phyloP scores from a whole-genome alignment of 2,113 vertebrate genomes.

The Coracopsis vasa region DNA sequence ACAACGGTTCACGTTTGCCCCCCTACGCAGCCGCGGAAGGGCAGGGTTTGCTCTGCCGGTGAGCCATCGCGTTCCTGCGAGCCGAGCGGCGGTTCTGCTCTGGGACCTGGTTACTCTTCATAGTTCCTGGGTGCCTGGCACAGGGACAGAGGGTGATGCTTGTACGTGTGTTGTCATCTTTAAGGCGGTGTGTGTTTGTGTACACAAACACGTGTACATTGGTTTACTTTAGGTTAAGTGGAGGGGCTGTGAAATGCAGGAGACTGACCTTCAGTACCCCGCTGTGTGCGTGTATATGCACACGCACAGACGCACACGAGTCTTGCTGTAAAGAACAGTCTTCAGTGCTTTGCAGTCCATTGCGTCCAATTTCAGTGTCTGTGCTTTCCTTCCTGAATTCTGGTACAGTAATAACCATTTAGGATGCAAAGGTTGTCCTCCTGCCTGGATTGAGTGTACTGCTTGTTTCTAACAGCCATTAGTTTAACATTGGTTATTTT shows the following conservation, averaged over 20 bases:
- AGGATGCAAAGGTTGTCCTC: background rate
- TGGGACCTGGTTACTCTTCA: rapidly evolving
- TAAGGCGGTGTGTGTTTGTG: background rate
- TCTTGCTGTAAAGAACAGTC: rapidly evolving
- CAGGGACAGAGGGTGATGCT: rapidly evolving
- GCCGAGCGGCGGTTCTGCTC: background rate
- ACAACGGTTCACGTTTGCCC: background rate
- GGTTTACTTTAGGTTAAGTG: background rate
- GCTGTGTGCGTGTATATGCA: too few species aligned
- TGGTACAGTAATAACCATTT: rapidly evolving
- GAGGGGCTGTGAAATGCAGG: too few species aligned
- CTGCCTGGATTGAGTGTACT: background rate
- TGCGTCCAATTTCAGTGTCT: rapidly evolving
- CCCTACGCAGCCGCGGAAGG: rapidly evolving
- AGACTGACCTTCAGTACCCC: background rate
- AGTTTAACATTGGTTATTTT: background rate
- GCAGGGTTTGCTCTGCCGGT: rapidly evolving
- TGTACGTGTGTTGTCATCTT: background rate
- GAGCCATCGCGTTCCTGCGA: rapidly evolving
- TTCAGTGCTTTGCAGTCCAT: background rate
- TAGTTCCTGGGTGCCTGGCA: background rate
- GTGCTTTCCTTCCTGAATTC: background rate
- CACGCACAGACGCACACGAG: rapidly evolving
- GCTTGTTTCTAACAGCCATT: background rate
- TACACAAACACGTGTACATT: rapidly evolving